These are phyloP conservation scores for Struthio camelus DNA, from an alignment of 2,113 vertebrate species.

Conservation along the genomic window DNA sequence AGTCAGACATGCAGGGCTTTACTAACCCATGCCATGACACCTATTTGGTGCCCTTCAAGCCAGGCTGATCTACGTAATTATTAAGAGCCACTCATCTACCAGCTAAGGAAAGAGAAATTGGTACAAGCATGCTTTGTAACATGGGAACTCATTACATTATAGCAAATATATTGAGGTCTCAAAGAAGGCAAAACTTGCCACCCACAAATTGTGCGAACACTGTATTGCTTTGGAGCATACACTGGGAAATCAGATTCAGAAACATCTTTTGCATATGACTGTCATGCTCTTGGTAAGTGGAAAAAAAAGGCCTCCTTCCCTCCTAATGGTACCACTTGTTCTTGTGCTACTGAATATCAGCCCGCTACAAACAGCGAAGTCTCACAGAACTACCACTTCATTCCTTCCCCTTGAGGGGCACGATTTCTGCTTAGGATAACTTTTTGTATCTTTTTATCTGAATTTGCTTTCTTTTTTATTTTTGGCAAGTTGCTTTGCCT, in stretches of 20 bases:
- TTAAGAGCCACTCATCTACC: background rate
- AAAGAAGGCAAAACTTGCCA: background rate
- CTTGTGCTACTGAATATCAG: background rate
- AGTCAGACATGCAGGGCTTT: background rate
- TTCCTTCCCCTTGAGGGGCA: background rate
- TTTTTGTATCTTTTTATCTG: background rate
- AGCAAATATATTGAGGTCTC: background rate
- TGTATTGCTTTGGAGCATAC: background rate
- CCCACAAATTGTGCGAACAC: background rate
- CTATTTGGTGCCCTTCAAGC: background rate
- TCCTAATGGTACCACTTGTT: background rate
- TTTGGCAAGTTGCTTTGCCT: background rate
- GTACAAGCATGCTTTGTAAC: background rate
- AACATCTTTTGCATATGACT: background rate
- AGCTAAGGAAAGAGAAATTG: background rate
- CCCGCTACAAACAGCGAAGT: background rate
- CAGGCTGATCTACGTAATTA: background rate
- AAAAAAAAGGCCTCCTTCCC: background rate
- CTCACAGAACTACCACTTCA: background rate
- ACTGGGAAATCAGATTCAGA: fast-evolving
- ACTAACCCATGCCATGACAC: background rate
- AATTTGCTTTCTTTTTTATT: background rate
- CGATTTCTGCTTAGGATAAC: background rate
- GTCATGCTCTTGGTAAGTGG: background rate
- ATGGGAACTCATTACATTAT: background rate